These are phyloP conservation scores for Agrotis clavis DNA, from an alignment of 2,888 invertebrate genomes.

Conservation along the genomic window DNA sequence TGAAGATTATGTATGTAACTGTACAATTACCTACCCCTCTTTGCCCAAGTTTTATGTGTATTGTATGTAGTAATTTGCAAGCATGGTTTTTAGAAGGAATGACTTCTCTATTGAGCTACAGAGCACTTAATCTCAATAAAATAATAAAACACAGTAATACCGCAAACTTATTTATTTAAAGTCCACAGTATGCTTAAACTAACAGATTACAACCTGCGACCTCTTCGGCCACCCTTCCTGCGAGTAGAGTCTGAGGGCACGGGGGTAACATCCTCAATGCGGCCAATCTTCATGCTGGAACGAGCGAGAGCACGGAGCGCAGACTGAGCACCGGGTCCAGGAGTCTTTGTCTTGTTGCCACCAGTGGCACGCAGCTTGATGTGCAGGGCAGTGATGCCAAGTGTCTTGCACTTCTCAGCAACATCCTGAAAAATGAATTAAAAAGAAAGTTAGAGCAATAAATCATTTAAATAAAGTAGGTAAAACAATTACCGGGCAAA, in stretches of 20 bases:
- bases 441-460: not conserved
- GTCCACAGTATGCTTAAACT: slow-evolving; percentile 87
- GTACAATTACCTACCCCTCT: too few relatives aligned
- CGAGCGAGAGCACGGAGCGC: slow-evolving; percentile 99
- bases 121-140: not conserved
- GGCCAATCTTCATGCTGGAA: slow-evolving; percentile 99
- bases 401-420: slow-evolving; percentile 98
- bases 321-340: slow-evolving; percentile 99
- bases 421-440: slow-evolving; percentile 94
- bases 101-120: not conserved
- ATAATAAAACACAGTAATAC: slow-evolving; percentile 75
- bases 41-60: too few relatives aligned
- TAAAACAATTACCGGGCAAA: not conserved
- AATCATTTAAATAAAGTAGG: not conserved
- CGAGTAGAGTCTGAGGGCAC: slow-evolving; percentile 99
- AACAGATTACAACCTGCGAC: slow-evolving; percentile 98
- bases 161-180: slow-evolving; percentile 84
- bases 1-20: too few relatives aligned
- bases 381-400: slow-evolving; percentile 99
- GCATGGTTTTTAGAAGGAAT: too few relatives aligned
- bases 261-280: slow-evolving; percentile 99
- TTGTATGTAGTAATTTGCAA: too few relatives aligned
- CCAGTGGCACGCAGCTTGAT: slow-evolving; percentile 99
- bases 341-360: slow-evolving; percentile 99
- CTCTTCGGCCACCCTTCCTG: slow-evolving; percentile 99